Conservation (phyloP, 1,140 invertebrate species). For the Brachionus plicatilis region DNA sequence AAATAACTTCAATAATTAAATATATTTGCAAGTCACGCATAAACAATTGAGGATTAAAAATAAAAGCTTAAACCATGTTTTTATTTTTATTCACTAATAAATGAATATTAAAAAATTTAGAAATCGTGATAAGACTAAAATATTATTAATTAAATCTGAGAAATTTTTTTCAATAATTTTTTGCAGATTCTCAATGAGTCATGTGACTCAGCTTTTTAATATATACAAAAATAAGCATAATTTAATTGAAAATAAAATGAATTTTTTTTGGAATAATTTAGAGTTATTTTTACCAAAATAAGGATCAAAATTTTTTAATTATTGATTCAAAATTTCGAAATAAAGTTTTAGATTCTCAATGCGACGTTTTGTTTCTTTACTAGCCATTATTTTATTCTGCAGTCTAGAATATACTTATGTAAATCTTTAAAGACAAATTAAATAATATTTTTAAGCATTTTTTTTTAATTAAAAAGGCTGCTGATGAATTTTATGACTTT, state of each 20-base stretch:
- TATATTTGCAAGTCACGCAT: no score
- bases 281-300: neutral
- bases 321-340: neutral
- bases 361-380: neutral
- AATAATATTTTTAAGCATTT: neutral
- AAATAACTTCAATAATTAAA: no score
- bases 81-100: no score
- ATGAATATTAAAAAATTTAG: no score
- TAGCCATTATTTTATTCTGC: neutral
- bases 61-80: no score
- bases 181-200: neutral
- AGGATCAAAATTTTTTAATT: neutral
- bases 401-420: neutral
- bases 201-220: neutral
- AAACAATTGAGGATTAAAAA: no score
- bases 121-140: neutral
- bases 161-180: neutral
- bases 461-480: neutral
- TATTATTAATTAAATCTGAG: neutral
- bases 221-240: neutral
- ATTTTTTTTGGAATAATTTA: neutral
- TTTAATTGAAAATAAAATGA: neutral
- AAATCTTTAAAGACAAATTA: neutral
- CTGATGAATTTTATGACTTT: slow-evolving; percentile 37
- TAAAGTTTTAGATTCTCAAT: neutral